Conservation (phyloP, 1,140 invertebrate species). For the Lasioglossum albipes region DNA sequence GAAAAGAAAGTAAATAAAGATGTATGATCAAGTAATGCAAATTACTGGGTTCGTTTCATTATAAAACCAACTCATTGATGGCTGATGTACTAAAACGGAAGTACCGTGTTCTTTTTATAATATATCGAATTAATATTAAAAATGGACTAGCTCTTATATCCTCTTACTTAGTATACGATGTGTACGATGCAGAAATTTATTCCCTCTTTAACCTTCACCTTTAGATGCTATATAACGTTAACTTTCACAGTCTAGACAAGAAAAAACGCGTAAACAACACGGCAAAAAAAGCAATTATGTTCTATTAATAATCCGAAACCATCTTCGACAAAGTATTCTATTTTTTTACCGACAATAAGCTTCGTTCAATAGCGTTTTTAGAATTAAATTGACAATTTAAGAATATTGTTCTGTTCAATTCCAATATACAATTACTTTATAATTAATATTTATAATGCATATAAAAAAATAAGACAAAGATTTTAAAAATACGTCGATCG, state of each 20-base stretch:
- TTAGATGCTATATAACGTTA: not conserved
- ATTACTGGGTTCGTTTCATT: not conserved
- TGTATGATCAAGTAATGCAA: not conserved
- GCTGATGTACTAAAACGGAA: not conserved
- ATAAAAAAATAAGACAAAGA: no score
- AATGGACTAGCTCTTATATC: not conserved
- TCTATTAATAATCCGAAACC: not conserved
- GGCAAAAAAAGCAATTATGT: not conserved
- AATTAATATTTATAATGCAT: no score
- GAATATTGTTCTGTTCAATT: not conserved
- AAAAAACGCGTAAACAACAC: not conserved
- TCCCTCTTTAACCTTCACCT: constrained; percentile 3
- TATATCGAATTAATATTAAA: not conserved
- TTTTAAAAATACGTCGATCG: no score
- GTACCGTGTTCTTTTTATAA: not conserved
- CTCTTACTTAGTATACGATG: not conserved
- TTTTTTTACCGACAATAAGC: not conserved
- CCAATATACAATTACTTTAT: not conserved
- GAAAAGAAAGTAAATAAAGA: not conserved
- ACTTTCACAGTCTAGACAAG: not conserved
- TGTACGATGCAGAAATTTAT: not conserved
- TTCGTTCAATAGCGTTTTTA: not conserved
- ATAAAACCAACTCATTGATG: not conserved
- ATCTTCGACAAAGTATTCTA: not conserved
- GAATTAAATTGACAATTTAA: not conserved